phyloP scores from a whole-genome alignment of 2,888 invertebrate species.

The Mesorhabditis spiculigera region DNA sequence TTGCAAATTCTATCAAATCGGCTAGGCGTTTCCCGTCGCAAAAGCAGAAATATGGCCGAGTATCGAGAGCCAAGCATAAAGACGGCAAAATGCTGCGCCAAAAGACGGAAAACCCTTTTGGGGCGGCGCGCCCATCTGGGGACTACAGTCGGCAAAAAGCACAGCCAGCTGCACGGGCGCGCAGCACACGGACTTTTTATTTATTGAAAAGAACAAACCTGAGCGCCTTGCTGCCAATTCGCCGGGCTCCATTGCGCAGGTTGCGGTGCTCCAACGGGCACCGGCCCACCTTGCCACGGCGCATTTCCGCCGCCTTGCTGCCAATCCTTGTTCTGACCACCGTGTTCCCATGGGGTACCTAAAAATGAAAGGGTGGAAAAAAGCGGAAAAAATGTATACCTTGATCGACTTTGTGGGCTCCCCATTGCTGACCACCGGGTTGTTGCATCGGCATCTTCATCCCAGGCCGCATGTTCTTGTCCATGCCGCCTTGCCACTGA shows the following conservation, averaged over 20 bases:
- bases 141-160: too few species aligned
- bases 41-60: too few species aligned
- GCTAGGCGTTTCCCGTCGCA: too few species aligned
- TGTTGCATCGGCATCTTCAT: not conserved
- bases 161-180: too few species aligned
- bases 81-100: too few species aligned
- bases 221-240: not conserved
- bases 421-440: not conserved
- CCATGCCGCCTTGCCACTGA: not conserved
- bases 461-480: not conserved
- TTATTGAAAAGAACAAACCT: not conserved
- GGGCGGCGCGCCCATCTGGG: too few species aligned
- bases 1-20: too few species aligned
- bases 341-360: slow-evolving; percentile 3
- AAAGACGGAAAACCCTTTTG: too few species aligned
- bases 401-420: not conserved
- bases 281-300: slow-evolving; percentile 9
- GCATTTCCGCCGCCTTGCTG: slow-evolving; percentile 5
- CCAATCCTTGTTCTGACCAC: not conserved
- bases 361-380: not conserved
- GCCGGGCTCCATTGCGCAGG: slow-evolving; percentile 10
- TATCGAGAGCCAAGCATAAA: too few species aligned
- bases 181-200: not conserved
- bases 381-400: not conserved
- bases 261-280: slow-evolving; percentile 11